phyloP scores from a whole-genome alignment of 1,140 invertebrate genomes.

The Drosophila sp. region DNA sequence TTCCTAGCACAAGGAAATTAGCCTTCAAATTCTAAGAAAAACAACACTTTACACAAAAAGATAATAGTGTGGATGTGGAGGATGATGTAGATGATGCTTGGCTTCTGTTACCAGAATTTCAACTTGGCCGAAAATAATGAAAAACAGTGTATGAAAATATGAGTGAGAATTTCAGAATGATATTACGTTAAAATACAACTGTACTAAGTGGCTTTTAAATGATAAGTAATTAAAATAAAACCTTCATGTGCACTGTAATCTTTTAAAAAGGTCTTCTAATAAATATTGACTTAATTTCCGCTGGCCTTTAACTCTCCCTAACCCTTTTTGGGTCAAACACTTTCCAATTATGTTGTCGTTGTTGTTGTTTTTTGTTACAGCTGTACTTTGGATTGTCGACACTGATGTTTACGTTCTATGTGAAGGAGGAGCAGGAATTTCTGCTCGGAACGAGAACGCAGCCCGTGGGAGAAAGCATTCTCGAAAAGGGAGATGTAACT shows the following conservation, averaged over 20 bases:
- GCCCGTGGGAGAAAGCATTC: slow-evolving; percentile 67
- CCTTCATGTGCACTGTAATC: background rate
- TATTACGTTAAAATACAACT: too few species aligned
- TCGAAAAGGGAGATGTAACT: slow-evolving; percentile 76
- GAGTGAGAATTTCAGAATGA: too few species aligned
- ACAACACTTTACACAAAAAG: too few species aligned
- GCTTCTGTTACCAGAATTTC: background rate
- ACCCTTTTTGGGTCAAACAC: background rate
- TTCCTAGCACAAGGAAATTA: background rate
- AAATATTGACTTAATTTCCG: slow-evolving; percentile 19
- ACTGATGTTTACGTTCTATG: slow-evolving; percentile 69
- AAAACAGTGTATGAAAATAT: background rate
- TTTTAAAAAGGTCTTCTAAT: background rate
- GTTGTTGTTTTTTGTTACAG: slow-evolving; percentile 33
- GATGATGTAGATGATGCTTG: too few species aligned
- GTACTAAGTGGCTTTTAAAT: too few species aligned
- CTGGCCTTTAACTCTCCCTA: background rate
- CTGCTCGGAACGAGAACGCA: slow-evolving; percentile 54
- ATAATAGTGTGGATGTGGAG: too few species aligned
- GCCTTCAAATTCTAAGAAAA: background rate
- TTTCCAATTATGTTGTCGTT: slow-evolving; percentile 12
- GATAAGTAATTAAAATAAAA: background rate
- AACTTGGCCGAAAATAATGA: background rate
- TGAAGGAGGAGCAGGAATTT: slow-evolving; percentile 73
- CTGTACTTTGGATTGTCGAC: slow-evolving; percentile 76